Conservation (phyloP, 2,888 invertebrate genomes). For the Rosalia funebris region DNA sequence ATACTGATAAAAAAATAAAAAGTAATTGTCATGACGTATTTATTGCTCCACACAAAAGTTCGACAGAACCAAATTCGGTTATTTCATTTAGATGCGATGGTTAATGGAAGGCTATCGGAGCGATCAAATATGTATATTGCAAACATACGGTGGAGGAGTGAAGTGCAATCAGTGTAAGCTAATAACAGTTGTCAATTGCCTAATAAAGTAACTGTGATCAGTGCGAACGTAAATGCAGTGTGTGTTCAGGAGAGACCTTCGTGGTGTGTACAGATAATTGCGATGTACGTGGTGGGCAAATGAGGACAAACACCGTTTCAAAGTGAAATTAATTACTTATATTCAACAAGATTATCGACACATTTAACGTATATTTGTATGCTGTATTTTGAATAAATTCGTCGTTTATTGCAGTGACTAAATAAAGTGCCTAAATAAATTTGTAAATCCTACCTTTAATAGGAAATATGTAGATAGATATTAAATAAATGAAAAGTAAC, state of each 20-base stretch:
- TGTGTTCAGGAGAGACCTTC: not conserved
- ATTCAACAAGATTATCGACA: no score
- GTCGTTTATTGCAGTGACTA: no score
- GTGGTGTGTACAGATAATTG: not conserved
- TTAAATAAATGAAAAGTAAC: no score
- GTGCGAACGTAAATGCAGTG: not conserved
- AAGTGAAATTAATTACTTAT: no score
- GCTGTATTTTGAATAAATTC: no score
- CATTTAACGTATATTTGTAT: no score
- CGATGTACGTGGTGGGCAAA: no score
- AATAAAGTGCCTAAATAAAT: no score
- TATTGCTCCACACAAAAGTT: not conserved
- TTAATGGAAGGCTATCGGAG: conserved; percentile 6
- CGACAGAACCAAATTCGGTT: not conserved
- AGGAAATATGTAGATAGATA: no score
- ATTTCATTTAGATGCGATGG: conserved; percentile 1
- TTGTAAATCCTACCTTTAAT: no score
- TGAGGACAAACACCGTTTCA: no score
- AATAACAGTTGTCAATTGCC: conserved; percentile 18
- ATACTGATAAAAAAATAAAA: no score
- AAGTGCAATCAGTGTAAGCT: conserved; percentile 16
- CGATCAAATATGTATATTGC: conserved; percentile 3
- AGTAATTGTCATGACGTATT: not conserved
- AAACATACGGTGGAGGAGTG: not conserved
- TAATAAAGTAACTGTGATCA: conserved; percentile 4